Base-by-base conservation (phyloP, 2,888 invertebrate species). In the Acanthosoma haemorrhoidale region DNA sequence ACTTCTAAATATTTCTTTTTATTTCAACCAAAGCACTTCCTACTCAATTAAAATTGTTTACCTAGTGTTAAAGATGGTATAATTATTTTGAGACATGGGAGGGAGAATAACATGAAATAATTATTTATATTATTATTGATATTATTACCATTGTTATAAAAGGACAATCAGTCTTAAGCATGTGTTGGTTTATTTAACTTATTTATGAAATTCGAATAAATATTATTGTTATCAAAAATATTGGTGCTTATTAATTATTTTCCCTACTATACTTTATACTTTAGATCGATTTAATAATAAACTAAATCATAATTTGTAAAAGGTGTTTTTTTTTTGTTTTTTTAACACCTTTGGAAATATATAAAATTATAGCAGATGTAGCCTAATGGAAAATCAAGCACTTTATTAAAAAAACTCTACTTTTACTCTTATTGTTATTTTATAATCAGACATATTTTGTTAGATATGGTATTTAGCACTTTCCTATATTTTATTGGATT, bases 121-220 rank as follows among this genome's bases (percentile, higher is more conserved):
- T 34, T 16, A 32, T 57, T 57, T 57, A 34, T 21, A 63, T 63
- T n/a, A 38, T 29, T 32, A 39, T 25, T 67, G 57, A 67, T 57
- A 21, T 64, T 36, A 61, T 36, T 64, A 39, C n/a, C 25, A 64
- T 41, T 16, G 36, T 68, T 70, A 64, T 70, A 64, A 57, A 69
- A 63, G 70, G 70, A 70, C 70, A 70, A 70, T 70, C 70, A 70
- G 70, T 43, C 70, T 43, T 70, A 70, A 70, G 58, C 51, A 63
- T 70, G 64, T 70, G 70, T 70, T 70, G 70, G 68, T 68, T 68
- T 68, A 58, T 68, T 68, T 58, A 36, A 59, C 68, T 68, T 39
- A 59, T 59, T 68, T 68, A 59, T 68, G 38, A 21, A 58, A 43
- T 39, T 68, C 38, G 34, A 68, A 68, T 68, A 68, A 68, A 68